Conservation (phyloP, 2,797 vertebrate species). For the Lutra lutra region DNA sequence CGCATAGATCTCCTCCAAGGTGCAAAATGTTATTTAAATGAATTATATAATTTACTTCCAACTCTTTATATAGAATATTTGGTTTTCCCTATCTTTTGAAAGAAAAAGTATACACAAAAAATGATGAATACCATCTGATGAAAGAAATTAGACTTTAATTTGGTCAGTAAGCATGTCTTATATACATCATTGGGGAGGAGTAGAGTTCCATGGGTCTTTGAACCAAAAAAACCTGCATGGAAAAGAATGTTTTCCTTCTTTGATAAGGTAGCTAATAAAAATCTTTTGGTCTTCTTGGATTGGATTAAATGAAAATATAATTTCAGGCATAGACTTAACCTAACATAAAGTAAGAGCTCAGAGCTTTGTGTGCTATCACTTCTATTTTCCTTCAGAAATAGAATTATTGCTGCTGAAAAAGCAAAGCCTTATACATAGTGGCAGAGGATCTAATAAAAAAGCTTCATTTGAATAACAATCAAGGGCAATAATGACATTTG, state of each 20-base stretch:
- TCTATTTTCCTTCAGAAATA: constrained; percentile 57
- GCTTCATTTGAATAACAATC: constrained; percentile 66
- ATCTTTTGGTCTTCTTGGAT: constrained; percentile 25
- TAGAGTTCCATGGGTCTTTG: constrained; percentile 42
- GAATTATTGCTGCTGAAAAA: constrained; percentile 39
- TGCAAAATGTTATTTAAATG: not conserved
- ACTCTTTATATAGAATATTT: not conserved
- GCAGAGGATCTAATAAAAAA: constrained; percentile 57
- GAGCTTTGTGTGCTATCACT: constrained; percentile 38
- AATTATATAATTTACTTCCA: constrained; percentile 10
- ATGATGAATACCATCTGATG: not conserved
- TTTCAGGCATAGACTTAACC: constrained; percentile 52
- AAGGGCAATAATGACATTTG: constrained; percentile 52
- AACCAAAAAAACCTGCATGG: constrained; percentile 21
- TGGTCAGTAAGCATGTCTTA: not conserved
- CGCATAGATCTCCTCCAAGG: not conserved
- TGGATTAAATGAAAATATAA: constrained; percentile 47
- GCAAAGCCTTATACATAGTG: not conserved
- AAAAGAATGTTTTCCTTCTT: constrained; percentile 42
- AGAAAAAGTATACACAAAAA: not conserved
- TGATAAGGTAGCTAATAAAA: constrained; percentile 52
- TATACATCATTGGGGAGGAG: not conserved
- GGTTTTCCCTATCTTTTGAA: not conserved
- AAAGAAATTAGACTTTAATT: constrained; percentile 63
- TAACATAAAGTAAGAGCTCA: constrained; percentile 65